Evolutionary conservation across 2,888 invertebrate species (phyloP).

Genomic region (Trachelus troglodyta): DNA sequence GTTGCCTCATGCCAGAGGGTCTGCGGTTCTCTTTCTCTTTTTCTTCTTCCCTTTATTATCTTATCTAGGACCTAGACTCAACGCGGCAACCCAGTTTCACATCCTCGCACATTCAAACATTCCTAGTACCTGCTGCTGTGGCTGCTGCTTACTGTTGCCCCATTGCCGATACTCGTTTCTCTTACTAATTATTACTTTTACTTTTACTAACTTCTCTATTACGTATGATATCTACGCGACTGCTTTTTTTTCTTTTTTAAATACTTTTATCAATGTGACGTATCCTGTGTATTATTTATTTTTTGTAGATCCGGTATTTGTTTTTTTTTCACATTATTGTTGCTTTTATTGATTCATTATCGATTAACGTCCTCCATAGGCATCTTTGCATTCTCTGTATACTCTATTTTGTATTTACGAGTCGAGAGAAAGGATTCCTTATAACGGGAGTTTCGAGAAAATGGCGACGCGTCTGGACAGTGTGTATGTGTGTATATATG

Average conservation of each 20-base stretch:
- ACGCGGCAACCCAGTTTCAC: constrained; percentile 57
- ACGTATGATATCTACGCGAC: constrained; percentile 16
- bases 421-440: neutral
- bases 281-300: neutral
- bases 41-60: constrained; percentile 27
- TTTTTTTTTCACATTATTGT: neutral
- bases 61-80: constrained; percentile 50
- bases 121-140: constrained; percentile 41
- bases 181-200: constrained; percentile 37
- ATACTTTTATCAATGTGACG: neutral
- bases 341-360: neutral
- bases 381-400: neutral
- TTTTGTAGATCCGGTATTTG: neutral
- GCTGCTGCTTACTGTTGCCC: constrained; percentile 38
- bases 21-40: constrained; percentile 28
- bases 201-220: constrained; percentile 33
- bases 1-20: constrained; percentile 53
- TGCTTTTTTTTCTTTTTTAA: neutral
- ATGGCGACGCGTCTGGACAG: neutral
- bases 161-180: constrained; percentile 31
- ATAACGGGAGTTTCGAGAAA: neutral
- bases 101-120: constrained; percentile 55
- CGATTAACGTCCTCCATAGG: neutral
- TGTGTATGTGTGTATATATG: neutral
- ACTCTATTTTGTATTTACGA: neutral